Conservation (phyloP, 23 tunicate genomes). For the Styela plicata region DNA sequence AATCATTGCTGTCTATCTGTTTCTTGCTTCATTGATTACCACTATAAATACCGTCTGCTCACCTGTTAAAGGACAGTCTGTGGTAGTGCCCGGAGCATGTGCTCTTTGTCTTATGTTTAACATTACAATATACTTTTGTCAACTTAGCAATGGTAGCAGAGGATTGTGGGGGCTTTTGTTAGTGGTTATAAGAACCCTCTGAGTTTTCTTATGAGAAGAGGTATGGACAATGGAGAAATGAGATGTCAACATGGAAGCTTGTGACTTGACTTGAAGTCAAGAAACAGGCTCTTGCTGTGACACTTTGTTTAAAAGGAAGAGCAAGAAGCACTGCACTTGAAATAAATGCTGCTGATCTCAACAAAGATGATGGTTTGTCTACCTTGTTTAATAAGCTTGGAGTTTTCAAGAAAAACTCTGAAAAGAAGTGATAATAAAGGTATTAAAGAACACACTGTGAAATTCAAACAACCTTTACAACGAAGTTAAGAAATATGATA, state of each 20-base stretch:
- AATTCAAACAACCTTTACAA: constrained; percentile 19
- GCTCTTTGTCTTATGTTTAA: not conserved
- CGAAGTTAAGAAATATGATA: not conserved
- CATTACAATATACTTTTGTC: not conserved
- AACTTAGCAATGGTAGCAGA: not conserved
- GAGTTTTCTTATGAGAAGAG: too few relatives aligned
- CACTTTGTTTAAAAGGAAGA: constrained; percentile 7
- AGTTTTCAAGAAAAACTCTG: constrained; percentile 17
- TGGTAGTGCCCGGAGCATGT: not conserved
- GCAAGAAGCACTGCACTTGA: constrained; percentile 30
- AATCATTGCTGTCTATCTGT: not conserved
- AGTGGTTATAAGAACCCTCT: not conserved
- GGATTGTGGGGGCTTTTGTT: not conserved
- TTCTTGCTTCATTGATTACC: not conserved
- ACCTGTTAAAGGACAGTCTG: not conserved
- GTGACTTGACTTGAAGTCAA: not conserved
- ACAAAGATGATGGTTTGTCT: constrained; percentile 22
- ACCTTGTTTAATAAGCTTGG: constrained; percentile 4
- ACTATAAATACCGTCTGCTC: not conserved
- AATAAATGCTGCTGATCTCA: not conserved
- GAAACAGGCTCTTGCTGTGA: not conserved
- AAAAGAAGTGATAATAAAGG: not conserved
- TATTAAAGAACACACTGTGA: constrained; percentile 23
- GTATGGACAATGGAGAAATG: not conserved
- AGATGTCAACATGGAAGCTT: not conserved